These are phyloP conservation scores for Spondyliosoma cantharus DNA, from an alignment of 2,797 vertebrate species.

Conservation along the genomic window DNA sequence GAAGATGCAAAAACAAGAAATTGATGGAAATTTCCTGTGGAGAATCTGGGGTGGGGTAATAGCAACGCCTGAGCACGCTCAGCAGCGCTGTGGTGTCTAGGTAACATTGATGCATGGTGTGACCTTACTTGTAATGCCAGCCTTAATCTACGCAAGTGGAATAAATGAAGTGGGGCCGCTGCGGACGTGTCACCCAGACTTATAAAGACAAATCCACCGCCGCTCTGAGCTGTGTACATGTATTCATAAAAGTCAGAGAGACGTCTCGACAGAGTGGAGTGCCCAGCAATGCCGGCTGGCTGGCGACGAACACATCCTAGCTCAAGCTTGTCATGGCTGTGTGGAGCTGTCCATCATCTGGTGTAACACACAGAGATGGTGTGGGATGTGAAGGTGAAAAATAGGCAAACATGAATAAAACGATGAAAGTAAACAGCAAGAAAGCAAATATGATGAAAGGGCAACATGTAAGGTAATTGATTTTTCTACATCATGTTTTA, in stretches of 20 bases:
- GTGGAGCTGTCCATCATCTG: conserved; percentile 74
- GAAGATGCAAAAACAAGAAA: conserved; percentile 68
- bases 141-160: conserved; percentile 89
- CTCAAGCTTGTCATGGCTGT: conserved; percentile 68
- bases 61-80: conserved; percentile 75
- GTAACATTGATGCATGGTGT: conserved; percentile 89
- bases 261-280: conserved; percentile 71
- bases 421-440: not conserved
- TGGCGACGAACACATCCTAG: conserved; percentile 60
- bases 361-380: conserved; percentile 43
- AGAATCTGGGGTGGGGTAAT: conserved; percentile 75
- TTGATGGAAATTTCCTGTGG: conserved; percentile 77
- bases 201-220: conserved; percentile 88
- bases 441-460: conserved; percentile 22
- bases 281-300: conserved; percentile 58
- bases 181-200: conserved; percentile 84
- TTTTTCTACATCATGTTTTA: conserved; percentile 10
- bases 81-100: conserved; percentile 78
- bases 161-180: conserved; percentile 87
- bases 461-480: not conserved
- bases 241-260: conserved; percentile 86
- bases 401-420: conserved; percentile 30
- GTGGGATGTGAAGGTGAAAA: conserved; percentile 54
- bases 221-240: conserved; percentile 81
- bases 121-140: conserved; percentile 90